phyloP scores from a whole-genome alignment of 2,888 invertebrate genomes.

The Sicus ferrugineus region DNA sequence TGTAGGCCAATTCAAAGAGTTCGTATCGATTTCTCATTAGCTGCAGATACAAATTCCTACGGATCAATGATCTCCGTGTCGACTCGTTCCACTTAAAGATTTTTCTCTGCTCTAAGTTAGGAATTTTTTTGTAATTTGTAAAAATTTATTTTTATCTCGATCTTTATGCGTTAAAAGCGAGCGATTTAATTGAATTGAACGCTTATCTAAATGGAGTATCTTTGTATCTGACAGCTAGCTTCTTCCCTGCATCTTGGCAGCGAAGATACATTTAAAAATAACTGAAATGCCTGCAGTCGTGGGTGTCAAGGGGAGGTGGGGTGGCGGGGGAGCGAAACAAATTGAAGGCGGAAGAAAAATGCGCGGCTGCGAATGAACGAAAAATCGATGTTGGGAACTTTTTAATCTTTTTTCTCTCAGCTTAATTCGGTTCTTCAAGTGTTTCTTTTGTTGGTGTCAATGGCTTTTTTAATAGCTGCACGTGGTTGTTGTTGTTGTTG shows the following conservation, averaged over 20 bases:
- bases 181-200: constrained; percentile 35
- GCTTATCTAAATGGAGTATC: constrained; percentile 39
- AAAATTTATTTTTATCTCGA: not conserved
- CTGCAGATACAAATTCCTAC: no score
- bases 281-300: constrained; percentile 8
- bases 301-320: not conserved
- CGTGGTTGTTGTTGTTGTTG: constrained; percentile 15
- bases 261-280: constrained; percentile 25
- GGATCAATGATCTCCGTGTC: not conserved
- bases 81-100: constrained; percentile 10
- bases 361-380: not conserved
- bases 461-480: constrained; percentile 1
- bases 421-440: not conserved
- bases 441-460: constrained; percentile 26
- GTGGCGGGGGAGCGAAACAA: not conserved
- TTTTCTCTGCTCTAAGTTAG: not conserved
- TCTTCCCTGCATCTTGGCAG: not conserved
- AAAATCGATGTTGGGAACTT: not conserved
- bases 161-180: not conserved
- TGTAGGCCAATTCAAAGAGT: no score
- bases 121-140: not conserved
- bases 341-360: constrained; percentile 13
- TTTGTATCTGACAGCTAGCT: not conserved
- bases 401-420: not conserved
- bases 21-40: no score